phyloP scores from a whole-genome alignment of 1,140 invertebrate species.

The Cherax destructor region DNA sequence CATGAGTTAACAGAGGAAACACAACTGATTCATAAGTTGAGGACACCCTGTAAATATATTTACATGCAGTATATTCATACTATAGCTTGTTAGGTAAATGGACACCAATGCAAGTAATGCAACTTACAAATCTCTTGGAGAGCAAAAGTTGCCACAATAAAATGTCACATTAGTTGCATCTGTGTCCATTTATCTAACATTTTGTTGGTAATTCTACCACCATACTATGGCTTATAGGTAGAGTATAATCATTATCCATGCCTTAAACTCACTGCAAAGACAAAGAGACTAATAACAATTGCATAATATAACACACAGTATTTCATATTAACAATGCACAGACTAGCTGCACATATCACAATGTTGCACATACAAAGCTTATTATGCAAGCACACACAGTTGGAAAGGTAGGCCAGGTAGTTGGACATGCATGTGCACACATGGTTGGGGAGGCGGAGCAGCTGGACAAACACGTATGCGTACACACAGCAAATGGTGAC shows the following conservation, averaged over 20 bases:
- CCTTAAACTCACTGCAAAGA: neutral
- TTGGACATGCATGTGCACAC: conserved; percentile 7
- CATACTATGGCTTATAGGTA: too few species aligned
- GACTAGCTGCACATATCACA: neutral
- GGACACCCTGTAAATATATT: too few species aligned
- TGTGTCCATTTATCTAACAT: too few species aligned
- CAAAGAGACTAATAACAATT: neutral
- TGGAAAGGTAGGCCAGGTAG: neutral
- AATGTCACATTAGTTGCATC: too few species aligned
- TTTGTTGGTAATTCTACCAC: too few species aligned
- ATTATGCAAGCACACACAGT: conserved; percentile 4
- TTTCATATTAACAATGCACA: neutral
- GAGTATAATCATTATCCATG: neutral
- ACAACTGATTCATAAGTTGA: too few species aligned
- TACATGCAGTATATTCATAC: too few species aligned
- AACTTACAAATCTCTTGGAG: too few species aligned
- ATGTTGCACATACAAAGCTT: conserved; percentile 12
- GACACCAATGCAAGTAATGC: too few species aligned
- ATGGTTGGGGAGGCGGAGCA: conserved; percentile 7
- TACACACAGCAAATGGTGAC: conserved; percentile 11
- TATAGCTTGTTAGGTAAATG: too few species aligned
- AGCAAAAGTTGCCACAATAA: too few species aligned
- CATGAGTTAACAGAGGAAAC: too few species aligned
- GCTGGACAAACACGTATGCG: conserved; percentile 22
- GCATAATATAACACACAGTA: neutral